Evolutionary conservation across 2,113 vertebrate genomes (phyloP).

Genomic region (Sprattus sprattus): DNA sequence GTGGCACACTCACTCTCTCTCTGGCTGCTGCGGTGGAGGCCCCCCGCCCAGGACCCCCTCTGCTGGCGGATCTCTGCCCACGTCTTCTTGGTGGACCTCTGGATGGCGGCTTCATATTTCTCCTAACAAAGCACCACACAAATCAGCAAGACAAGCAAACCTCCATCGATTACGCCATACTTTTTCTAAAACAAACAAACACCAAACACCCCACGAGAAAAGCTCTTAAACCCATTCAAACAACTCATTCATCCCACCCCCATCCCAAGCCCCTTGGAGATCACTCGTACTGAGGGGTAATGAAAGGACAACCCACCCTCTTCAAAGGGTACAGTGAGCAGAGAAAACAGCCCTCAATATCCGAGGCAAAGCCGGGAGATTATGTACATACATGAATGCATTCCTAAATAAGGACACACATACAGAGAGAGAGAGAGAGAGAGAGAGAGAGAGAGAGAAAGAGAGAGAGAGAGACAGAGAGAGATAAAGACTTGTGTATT

Average conservation of each 20-base stretch:
- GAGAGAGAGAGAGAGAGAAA: neutral
- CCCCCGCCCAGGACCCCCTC: constrained; percentile 93
- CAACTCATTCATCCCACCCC: neutral
- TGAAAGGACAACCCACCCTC: neutral
- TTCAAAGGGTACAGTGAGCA: neutral
- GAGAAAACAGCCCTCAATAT: neutral
- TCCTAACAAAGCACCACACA: constrained; percentile 70
- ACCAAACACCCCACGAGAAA: neutral
- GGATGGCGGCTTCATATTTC: constrained; percentile 91
- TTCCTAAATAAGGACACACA: neutral
- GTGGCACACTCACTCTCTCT: constrained; percentile 81
- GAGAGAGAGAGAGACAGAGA: neutral
- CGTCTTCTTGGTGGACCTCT: constrained; percentile 89
- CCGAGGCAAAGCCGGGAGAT: neutral
- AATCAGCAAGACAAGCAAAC: neutral
- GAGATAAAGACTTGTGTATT: constrained; percentile 10
- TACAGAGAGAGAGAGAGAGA: neutral
- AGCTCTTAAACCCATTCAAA: neutral
- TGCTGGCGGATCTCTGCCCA: constrained; percentile 98
- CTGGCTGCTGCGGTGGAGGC: constrained; percentile 80
- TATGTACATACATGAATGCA: neutral
- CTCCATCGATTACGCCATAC: neutral
- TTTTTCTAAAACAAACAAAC: neutral
- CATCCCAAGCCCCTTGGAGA: neutral
- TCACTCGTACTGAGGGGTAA: neutral